A percentile compares a stretch with the other conserved stretches of the same genome.
Conservation (phyloP, 2,797 vertebrate genomes). For the Holocentrus rufus region DNA sequence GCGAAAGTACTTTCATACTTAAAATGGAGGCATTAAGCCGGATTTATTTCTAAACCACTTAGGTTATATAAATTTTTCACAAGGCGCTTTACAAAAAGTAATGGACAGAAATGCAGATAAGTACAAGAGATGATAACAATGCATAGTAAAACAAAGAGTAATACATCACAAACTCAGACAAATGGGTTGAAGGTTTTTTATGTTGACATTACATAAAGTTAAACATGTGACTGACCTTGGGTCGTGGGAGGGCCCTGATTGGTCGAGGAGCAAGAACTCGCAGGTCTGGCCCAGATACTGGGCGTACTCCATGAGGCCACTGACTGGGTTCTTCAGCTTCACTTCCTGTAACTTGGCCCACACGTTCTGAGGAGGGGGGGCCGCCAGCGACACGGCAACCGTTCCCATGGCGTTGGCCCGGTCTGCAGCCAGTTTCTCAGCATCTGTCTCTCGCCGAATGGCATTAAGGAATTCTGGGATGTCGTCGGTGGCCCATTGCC, state of each 20-base stretch:
- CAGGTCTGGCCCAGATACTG: slow-evolving; percentile 91
- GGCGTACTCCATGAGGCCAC: slow-evolving; percentile 92
- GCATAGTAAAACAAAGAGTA: neutral
- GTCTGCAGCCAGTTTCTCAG: slow-evolving; percentile 55
- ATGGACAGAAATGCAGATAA: slow-evolving; percentile 1
- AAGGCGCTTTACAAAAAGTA: neutral
- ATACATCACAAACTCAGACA: neutral
- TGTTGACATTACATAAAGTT: neutral
- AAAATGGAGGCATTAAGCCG: slow-evolving; percentile 4
- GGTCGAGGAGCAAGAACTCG: slow-evolving; percentile 91
- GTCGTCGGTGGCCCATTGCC: slow-evolving; percentile 90
- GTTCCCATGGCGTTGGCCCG: slow-evolving; percentile 63
- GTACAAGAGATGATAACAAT: neutral
- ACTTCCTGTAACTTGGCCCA: slow-evolving; percentile 88
- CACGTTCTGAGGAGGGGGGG: slow-evolving; percentile 82
- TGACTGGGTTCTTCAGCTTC: slow-evolving; percentile 92
- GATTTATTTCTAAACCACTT: slow-evolving; percentile 17
- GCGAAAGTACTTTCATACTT: slow-evolving; percentile 1
- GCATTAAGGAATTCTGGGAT: slow-evolving; percentile 90
- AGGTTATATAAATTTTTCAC: slow-evolving; percentile 12
- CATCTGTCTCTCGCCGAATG: slow-evolving; percentile 80
- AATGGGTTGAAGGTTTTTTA: neutral
- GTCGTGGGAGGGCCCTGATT: slow-evolving; percentile 94
- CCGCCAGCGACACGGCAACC: slow-evolving; percentile 83
- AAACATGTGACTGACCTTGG: slow-evolving; percentile 85